Conservation (phyloP, 2,797 vertebrate species). For the Gastrophryne carolinensis region DNA sequence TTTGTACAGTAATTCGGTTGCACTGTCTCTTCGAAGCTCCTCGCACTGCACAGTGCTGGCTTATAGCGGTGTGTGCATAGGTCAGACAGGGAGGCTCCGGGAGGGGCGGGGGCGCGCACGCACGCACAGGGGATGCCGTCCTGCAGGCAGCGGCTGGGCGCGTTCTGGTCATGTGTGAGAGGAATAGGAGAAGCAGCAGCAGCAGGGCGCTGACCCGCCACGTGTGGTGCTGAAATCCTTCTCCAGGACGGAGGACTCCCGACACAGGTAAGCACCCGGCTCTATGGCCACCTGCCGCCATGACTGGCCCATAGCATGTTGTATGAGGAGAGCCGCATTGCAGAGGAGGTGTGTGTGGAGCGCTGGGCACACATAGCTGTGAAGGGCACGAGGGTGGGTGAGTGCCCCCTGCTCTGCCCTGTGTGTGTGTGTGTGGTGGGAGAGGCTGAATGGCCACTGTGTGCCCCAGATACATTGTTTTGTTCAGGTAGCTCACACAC, state of each 20-base stretch:
- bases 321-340: slow-evolving; percentile 17
- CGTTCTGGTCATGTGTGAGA: neutral
- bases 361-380: too few species aligned
- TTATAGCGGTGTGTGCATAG: too few species aligned
- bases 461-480: neutral
- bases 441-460: too few species aligned
- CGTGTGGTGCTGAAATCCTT: slow-evolving; percentile 45
- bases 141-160: neutral
- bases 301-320: neutral
- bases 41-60: too few species aligned
- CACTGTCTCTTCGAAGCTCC: too few species aligned
- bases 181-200: neutral
- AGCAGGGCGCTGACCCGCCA: slow-evolving; percentile 32
- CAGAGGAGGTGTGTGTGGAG: slow-evolving; percentile 20
- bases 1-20: too few species aligned
- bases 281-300: neutral
- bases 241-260: neutral
- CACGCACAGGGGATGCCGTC: too few species aligned
- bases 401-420: too few species aligned
- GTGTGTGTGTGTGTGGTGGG: too few species aligned
- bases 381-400: too few species aligned
- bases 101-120: too few species aligned
- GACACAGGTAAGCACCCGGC: neutral
- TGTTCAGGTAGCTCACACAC: neutral
- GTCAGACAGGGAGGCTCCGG: too few species aligned